Percentiles rank a stretch among this genome's conserved stretches.
Conservation (phyloP, 1,140 invertebrate species). For the Macrotrachela quadricornifera region DNA sequence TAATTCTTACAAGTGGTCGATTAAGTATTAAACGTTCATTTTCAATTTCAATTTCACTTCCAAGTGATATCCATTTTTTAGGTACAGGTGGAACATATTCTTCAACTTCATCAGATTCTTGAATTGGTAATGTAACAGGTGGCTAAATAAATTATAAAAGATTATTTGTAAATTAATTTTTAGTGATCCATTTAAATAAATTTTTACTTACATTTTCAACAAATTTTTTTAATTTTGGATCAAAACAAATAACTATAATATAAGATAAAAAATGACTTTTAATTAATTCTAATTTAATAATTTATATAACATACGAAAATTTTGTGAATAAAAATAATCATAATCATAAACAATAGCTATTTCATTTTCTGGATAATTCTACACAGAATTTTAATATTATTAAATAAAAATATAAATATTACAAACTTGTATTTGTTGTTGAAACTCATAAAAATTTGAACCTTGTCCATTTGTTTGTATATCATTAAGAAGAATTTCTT, state of each 20-base stretch:
- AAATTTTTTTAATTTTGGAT: slow-evolving; percentile 12
- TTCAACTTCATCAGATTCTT: slow-evolving; percentile 19
- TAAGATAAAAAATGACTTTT: background rate
- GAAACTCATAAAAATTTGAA: background rate
- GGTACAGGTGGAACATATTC: slow-evolving; percentile 24
- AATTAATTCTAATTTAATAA: background rate
- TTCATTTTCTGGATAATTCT: slow-evolving; percentile 24
- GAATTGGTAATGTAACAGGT: slow-evolving; percentile 10
- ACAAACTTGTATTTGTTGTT: background rate
- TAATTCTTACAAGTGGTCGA: slow-evolving; percentile 16
- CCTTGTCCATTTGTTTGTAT: background rate
- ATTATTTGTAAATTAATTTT: background rate
- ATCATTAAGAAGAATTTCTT: slow-evolving; percentile 17
- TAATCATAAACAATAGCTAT: slow-evolving; percentile 25
- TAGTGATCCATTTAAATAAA: background rate
- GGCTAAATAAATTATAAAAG: slow-evolving; percentile 6
- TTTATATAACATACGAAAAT: slow-evolving; percentile 20
- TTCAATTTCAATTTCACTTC: slow-evolving; percentile 27
- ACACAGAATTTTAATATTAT: background rate
- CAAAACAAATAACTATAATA: slow-evolving; percentile 12
- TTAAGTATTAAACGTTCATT: slow-evolving; percentile 19
- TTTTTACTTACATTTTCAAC: slow-evolving; percentile 10
- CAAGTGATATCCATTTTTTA: slow-evolving; percentile 24
- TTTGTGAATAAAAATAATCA: slow-evolving; percentile 27
- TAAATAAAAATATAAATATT: no score